Evolutionary conservation across 64 coral and sea anemone genomes (phyloP).

Genomic region (Actinia tenebrosa): DNA sequence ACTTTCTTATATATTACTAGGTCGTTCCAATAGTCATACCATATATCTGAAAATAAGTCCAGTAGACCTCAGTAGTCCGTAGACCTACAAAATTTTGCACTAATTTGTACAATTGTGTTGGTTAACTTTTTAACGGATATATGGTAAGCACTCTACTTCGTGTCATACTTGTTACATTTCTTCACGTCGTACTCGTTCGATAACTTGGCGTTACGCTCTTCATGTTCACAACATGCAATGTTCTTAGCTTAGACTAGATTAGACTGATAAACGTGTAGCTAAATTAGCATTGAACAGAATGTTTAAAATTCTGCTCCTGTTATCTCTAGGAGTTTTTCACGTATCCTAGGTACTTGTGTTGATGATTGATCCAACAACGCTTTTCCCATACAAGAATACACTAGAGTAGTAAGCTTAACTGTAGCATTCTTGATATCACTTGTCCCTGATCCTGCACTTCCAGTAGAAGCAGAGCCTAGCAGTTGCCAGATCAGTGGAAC

Average conservation of each 20-base stretch:
- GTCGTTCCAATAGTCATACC: too few species aligned
- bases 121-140: too few species aligned
- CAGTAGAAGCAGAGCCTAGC: slow-evolving; percentile 51
- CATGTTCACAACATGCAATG: neutral
- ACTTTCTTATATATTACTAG: neutral
- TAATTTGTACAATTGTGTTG: too few species aligned
- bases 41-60: too few species aligned
- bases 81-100: too few species aligned
- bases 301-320: neutral
- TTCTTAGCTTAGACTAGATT: neutral
- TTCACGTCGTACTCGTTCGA: neutral
- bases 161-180: neutral
- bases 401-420: slow-evolving; percentile 35
- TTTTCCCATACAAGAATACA: slow-evolving; percentile 83
- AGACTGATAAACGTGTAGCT: neutral
- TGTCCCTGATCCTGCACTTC: slow-evolving; percentile 60
- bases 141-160: neutral
- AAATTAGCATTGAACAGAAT: neutral
- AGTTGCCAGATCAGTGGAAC: slow-evolving; percentile 86
- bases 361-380: slow-evolving; percentile 67
- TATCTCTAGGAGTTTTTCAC: slow-evolving; percentile 70
- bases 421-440: slow-evolving; percentile 44
- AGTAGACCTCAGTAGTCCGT: too few species aligned
- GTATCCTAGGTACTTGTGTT: slow-evolving; percentile 66
- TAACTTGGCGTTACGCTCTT: too few species aligned